phyloP scores from a whole-genome alignment of 2,888 invertebrate species.

The Luperina testacea region DNA sequence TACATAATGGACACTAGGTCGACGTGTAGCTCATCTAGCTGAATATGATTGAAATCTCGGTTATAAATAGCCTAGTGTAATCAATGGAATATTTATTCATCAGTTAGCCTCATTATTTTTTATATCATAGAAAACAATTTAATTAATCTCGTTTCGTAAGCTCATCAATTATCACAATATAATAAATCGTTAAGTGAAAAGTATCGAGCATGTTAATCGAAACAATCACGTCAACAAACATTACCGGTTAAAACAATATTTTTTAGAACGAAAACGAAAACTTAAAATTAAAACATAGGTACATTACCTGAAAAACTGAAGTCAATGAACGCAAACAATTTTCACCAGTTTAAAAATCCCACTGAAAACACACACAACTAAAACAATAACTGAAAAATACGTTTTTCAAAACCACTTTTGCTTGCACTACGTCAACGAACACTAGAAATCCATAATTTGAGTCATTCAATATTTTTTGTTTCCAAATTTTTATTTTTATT shows the following conservation, averaged over 20 bases:
- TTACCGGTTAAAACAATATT: not conserved
- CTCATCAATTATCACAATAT: not conserved
- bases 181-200: not conserved
- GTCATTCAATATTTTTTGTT: constrained; percentile 24
- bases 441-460: constrained; percentile 18
- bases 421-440: constrained; percentile 46
- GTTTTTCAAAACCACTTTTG: constrained; percentile 46
- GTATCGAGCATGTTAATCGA: not conserved
- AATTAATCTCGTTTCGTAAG: constrained; percentile 17
- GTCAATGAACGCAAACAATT: constrained; percentile 66
- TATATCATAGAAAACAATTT: constrained; percentile 14
- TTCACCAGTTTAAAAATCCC: constrained; percentile 68
- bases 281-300: constrained; percentile 12
- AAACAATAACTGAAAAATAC: constrained; percentile 41
- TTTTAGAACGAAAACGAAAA: not conserved
- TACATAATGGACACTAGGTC: no score
- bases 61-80: not conserved
- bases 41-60: not conserved
- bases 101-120: constrained; percentile 14
- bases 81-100: constrained; percentile 7
- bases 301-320: constrained; percentile 74
- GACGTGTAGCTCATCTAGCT: no score
- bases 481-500: constrained; percentile 30
- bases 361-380: constrained; percentile 59
- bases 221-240: constrained; percentile 15